Evolutionary conservation across 1,140 invertebrate species (phyloP).

Genomic region (Idris sp.): DNA sequence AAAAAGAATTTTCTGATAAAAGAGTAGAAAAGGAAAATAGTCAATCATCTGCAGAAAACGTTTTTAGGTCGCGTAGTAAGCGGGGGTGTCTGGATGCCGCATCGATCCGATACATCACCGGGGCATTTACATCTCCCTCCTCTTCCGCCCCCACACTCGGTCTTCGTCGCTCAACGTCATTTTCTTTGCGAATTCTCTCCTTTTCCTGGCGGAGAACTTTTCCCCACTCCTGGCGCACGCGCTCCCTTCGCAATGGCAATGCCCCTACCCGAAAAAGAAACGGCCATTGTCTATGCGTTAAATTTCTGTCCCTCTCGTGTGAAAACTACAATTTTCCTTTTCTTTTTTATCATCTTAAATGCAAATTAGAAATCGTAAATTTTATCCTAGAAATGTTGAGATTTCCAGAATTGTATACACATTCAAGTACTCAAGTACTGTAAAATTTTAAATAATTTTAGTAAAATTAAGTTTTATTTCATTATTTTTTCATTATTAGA

Average conservation of each 20-base stretch:
- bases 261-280: constrained; percentile 58
- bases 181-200: constrained; percentile 47
- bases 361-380: no score
- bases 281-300: constrained; percentile 74
- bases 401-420: no score
- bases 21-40: constrained; percentile 51
- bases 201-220: constrained; percentile 63
- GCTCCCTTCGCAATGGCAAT: constrained; percentile 33
- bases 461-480: no score
- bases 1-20: constrained; percentile 43
- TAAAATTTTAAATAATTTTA: no score
- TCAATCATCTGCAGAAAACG: constrained; percentile 70
- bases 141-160: constrained; percentile 45
- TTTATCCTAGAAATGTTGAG: no score
- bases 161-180: constrained; percentile 39
- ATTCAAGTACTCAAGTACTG: no score
- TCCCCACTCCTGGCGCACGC: constrained; percentile 51
- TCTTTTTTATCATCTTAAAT: constrained; percentile 20
- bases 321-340: constrained; percentile 46
- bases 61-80: constrained; percentile 78
- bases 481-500: no score
- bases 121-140: constrained; percentile 77
- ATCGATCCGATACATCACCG: constrained; percentile 79
- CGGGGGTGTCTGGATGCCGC: constrained; percentile 75
- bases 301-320: constrained; percentile 67